A percentile compares a stretch with the other conserved stretches of the same genome.
Evolutionary conservation across 2,113 vertebrate genomes (phyloP).

Genomic region (Gallinago jamesoni): DNA sequence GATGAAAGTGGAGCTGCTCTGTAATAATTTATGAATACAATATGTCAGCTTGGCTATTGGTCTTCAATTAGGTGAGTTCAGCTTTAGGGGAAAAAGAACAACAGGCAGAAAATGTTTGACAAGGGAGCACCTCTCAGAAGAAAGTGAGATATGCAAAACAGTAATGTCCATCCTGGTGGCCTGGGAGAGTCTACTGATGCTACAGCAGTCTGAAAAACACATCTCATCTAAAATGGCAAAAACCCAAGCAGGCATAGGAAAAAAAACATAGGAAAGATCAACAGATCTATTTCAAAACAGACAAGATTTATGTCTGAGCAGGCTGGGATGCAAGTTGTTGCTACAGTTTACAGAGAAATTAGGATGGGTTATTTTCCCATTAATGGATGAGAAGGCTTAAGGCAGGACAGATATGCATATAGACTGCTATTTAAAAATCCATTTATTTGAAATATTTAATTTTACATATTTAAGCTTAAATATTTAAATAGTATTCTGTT

Average conservation of each 20-base stretch:
- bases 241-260: not conserved
- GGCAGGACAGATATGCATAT: not conserved
- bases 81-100: not conserved
- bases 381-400: not conserved
- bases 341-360: not conserved
- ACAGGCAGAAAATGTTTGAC: not conserved
- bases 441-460: not conserved
- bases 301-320: not conserved
- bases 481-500: not conserved
- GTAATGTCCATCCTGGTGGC: not conserved
- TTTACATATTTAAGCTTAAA: not conserved
- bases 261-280: not conserved
- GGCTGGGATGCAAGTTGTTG: not conserved
- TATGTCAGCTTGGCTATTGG: not conserved
- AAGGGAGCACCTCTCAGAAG: not conserved
- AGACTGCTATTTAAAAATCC: not conserved
- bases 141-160: not conserved
- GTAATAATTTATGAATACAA: constrained; percentile 15
- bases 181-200: not conserved
- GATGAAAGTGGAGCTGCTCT: not conserved
- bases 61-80: not conserved
- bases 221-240: not conserved
- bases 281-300: not conserved
- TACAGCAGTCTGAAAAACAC: not conserved
- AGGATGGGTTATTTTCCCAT: not conserved